phyloP scores from a whole-genome alignment of 2,113 vertebrate genomes.

The Pedionomus torquatus region DNA sequence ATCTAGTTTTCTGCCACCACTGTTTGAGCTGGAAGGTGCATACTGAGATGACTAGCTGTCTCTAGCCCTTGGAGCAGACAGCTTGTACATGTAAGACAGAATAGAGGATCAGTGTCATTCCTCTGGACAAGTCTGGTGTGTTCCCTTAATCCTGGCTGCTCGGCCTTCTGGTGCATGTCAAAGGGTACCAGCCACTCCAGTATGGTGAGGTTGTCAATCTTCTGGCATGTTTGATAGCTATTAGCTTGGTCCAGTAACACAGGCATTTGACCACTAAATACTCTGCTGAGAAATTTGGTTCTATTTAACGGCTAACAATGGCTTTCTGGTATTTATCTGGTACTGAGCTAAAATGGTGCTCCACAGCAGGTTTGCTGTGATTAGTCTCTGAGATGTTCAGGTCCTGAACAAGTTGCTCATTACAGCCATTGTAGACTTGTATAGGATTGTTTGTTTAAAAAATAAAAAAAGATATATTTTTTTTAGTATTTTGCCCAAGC shows the following conservation, averaged over 20 bases:
- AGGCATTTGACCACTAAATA: neutral
- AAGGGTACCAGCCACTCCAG: neutral
- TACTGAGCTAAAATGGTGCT: neutral
- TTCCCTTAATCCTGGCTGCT: neutral
- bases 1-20: neutral
- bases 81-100: neutral
- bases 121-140: neutral
- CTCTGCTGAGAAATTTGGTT: neutral
- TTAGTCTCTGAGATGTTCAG: neutral
- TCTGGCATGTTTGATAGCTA: neutral
- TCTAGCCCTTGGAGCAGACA: neutral
- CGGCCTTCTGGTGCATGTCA: neutral
- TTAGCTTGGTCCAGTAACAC: neutral
- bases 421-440: neutral
- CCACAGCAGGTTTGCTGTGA: neutral
- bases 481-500: neutral
- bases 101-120: neutral
- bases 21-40: neutral
- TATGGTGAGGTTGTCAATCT: neutral
- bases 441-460: rapidly evolving
- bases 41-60: neutral
- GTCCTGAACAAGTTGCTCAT: neutral
- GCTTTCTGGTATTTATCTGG: neutral
- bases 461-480: neutral
- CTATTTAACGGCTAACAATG: neutral